These are phyloP conservation scores for Gallinago solitaria DNA, from an alignment of 2,797 vertebrate genomes.

Conservation along the genomic window DNA sequence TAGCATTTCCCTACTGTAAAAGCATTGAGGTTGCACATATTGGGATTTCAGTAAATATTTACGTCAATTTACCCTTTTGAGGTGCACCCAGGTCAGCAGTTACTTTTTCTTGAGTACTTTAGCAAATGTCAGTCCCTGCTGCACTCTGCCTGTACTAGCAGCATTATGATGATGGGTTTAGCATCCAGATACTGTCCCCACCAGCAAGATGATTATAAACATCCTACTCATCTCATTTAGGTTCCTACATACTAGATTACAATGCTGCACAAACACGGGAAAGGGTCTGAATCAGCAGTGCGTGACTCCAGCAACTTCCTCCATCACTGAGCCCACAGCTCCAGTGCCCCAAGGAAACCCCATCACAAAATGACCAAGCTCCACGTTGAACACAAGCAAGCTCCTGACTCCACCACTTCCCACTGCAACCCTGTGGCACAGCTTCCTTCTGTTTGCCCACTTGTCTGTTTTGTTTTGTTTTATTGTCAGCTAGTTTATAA, in stretches of 20 bases:
- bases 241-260: background rate
- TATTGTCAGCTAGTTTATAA: background rate
- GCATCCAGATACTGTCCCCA: background rate
- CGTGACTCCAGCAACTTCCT: background rate
- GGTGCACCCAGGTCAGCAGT: background rate
- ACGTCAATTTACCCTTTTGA: background rate
- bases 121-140: background rate
- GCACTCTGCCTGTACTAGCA: background rate
- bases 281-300: slow-evolving; percentile 48
- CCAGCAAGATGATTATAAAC: background rate
- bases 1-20: background rate
- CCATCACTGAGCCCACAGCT: background rate
- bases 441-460: background rate
- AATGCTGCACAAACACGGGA: background rate
- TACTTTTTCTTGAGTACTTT: background rate
- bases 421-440: background rate
- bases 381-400: background rate
- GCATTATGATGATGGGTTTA: background rate
- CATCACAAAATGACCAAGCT: background rate
- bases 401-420: background rate
- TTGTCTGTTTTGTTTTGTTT: background rate
- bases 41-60: slow-evolving; percentile 5
- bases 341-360: background rate
- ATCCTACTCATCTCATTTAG: slow-evolving; percentile 21
- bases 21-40: background rate